Evolutionary conservation across 2,888 invertebrate genomes (phyloP).

Genomic region (Agrochola circellaris): DNA sequence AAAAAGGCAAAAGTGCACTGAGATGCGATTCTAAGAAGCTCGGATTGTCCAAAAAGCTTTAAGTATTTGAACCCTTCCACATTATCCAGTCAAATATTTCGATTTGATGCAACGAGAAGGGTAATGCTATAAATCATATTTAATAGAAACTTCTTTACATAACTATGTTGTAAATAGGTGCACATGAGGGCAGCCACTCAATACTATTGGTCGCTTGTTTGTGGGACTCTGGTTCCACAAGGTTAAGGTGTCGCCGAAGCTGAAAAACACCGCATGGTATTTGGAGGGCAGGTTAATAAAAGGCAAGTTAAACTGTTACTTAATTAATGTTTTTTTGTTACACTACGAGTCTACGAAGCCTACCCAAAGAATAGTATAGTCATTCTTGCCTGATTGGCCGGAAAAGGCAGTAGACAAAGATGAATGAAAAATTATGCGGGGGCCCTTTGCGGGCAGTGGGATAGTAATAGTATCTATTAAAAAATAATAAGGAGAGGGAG

Average conservation of each 20-base stretch:
- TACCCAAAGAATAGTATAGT: background rate
- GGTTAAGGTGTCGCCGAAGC: constrained; percentile 16
- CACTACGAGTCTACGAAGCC: background rate
- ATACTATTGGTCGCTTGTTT: constrained; percentile 39
- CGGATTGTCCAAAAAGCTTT: background rate
- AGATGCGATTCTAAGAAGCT: background rate
- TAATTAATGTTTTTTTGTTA: background rate
- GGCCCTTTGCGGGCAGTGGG: background rate
- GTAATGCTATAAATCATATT: background rate
- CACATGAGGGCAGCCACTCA: constrained; percentile 30
- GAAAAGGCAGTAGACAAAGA: background rate
- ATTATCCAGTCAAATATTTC: background rate
- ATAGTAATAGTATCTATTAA: no score
- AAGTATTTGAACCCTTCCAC: background rate
- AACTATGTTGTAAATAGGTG: constrained; percentile 9
- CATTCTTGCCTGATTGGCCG: background rate
- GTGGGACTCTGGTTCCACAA: constrained; percentile 22
- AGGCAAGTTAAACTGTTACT: background rate
- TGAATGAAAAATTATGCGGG: background rate
- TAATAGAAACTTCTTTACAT: constrained; percentile 28
- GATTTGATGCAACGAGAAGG: background rate
- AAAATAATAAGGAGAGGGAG: background rate
- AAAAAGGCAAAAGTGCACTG: background rate
- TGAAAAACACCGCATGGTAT: constrained; percentile 8
- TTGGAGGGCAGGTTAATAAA: background rate